Evolutionary conservation across 2,888 invertebrate genomes (phyloP), one percentile per base, ranked within the genome.

Genomic region (Caenorhabditis sinica): DNA sequence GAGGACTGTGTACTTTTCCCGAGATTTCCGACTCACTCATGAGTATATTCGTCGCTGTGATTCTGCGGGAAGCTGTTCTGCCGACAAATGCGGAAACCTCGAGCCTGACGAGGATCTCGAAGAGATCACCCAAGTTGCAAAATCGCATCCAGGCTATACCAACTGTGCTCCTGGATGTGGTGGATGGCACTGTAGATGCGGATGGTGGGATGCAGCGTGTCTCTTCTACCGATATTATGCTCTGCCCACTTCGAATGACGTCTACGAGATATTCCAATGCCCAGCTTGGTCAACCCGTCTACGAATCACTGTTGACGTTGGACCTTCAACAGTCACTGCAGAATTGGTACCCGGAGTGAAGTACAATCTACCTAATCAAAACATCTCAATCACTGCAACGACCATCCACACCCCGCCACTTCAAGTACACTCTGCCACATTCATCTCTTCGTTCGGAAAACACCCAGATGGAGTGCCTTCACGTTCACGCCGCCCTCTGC

Each of bases 161-260:
- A 13, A 17, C n/a, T 83, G 83, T 61, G 20, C 20, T 1, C 45
- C 40, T 8, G 45, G 68, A 53, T 75, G 75, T 28, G 82, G 75
- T 3, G 51, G 82, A n/a, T 28, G 23, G 17, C 15, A 51, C 15
- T 82, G 83, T 40, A 17, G 45, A 17, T 45, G 65, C n/a, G 9
- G 28, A 1, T 30, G n/a, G 13, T 49, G 49, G 2, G 49, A 30
- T 20, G 40, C 83, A 2, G 20, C 65, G 9, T 77, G 83, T 63
- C 40, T 79, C 15, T 83, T 83, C 65, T 79, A 69, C 60, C 53
- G 71, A 20, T 51, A 53, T 25, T 83, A 65, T 23, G 83, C 77
- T 17, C 2, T 2, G 13, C 77, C 83, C 17, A 83, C 77, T 5
- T 49, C 77, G 8, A 72, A 23, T n/a, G 51, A 58, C 11, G 40